Conservation (phyloP, 2,888 invertebrate species). For the Andrena trimmerana region DNA sequence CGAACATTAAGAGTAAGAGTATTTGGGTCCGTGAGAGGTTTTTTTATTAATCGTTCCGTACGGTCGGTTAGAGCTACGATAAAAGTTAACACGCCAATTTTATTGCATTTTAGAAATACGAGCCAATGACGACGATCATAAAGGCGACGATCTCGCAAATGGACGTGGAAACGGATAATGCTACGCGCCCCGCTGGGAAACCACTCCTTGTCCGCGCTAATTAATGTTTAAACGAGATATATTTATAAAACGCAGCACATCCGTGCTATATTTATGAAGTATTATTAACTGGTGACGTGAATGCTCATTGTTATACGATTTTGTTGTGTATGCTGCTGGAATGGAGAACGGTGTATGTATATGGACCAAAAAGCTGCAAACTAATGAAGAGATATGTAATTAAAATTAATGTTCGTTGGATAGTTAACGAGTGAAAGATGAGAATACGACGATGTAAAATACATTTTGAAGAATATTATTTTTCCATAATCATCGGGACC, state of each 20-base stretch:
- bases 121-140: constrained; percentile 74
- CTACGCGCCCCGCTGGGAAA: constrained; percentile 60
- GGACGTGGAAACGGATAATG: constrained; percentile 73
- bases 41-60: neutral
- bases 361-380: neutral
- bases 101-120: constrained; percentile 61
- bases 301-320: constrained; percentile 24
- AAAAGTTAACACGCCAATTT: neutral
- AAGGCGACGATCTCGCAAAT: constrained; percentile 81
- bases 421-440: neutral
- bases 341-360: constrained; percentile 13
- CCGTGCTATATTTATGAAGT: constrained; percentile 47
- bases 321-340: constrained; percentile 16
- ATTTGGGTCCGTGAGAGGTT: neutral
- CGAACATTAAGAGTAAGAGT: neutral
- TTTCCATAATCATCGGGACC: constrained; percentile 19
- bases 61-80: too few relatives aligned
- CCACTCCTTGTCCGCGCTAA: constrained; percentile 78
- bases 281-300: constrained; percentile 54
- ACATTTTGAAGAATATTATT: constrained; percentile 51
- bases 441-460: neutral
- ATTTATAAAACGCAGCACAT: constrained; percentile 32
- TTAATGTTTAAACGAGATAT: constrained; percentile 64
- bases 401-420: constrained; percentile 24
- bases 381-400: constrained; percentile 11